Percentiles rank a stretch among this genome's conserved stretches.
Evolutionary conservation across 2,113 vertebrate species (phyloP).

Genomic region (Todiramphus chloris): DNA sequence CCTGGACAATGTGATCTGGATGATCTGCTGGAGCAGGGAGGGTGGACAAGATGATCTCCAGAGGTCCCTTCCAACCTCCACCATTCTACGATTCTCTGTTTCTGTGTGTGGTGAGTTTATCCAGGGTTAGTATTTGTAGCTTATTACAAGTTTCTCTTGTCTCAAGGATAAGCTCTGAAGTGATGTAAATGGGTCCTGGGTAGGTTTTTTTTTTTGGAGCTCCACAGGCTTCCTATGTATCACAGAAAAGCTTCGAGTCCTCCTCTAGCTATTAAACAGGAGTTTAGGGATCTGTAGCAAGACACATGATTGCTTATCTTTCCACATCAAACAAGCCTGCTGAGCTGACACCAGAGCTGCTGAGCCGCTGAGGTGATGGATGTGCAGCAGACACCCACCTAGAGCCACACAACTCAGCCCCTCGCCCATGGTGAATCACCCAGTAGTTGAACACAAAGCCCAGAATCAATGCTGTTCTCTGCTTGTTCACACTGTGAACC

Average conservation of each 20-base stretch:
- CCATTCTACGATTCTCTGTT: not conserved
- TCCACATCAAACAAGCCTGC: not conserved
- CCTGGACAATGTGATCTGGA: too few relatives aligned
- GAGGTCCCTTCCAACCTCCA: not conserved
- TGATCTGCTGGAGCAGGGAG: not conserved
- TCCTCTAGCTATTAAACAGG: not conserved
- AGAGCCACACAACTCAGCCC: not conserved
- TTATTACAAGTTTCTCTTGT: not conserved
- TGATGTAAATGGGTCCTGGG: not conserved
- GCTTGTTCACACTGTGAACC: not conserved
- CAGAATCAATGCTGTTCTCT: not conserved
- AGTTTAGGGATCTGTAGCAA: not conserved
- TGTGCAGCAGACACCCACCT: not conserved
- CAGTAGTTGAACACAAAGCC: not conserved
- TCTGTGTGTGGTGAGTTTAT: not conserved
- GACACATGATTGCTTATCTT: not conserved
- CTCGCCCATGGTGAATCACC: not conserved
- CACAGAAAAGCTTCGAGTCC: not conserved
- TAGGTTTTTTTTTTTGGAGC: not conserved
- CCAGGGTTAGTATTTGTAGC: not conserved
- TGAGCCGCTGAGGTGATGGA: accelerated
- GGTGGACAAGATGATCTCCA: not conserved
- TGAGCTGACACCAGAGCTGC: not conserved
- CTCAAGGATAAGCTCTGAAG: not conserved
- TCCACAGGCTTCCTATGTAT: not conserved